A percentile compares a stretch with the other conserved stretches of the same genome.
Evolutionary conservation across 1,140 invertebrate species (phyloP).

Genomic region (Microplitis mediator): DNA sequence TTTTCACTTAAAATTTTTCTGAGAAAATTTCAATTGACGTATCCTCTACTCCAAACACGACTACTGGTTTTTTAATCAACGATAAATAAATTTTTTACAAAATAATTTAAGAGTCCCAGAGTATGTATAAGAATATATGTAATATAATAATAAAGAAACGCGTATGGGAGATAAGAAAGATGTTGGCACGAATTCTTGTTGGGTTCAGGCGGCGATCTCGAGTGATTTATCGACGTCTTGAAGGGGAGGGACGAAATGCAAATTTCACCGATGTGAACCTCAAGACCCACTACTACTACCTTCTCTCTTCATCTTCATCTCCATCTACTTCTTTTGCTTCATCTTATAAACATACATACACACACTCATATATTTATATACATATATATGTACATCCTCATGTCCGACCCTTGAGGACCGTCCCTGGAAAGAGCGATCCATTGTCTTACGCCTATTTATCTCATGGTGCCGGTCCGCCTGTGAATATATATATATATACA

Average conservation of each 20-base stretch:
- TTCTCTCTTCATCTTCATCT: neutral
- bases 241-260: constrained; percentile 43
- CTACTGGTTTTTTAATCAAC: no score
- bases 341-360: no score
- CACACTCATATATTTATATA: no score
- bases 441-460: constrained; percentile 50
- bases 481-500: constrained; percentile 31
- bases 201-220: constrained; percentile 17
- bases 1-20: no score
- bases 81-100: neutral
- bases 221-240: constrained; percentile 50
- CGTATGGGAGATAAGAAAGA: constrained; percentile 1
- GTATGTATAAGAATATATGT: no score
- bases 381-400: no score
- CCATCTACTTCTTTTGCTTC: no score
- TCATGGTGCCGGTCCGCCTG: constrained; percentile 30
- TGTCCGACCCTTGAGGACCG: constrained; percentile 12
- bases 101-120: neutral
- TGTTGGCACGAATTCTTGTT: constrained; percentile 17
- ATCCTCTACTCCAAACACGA: no score
- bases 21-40: no score
- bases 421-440: constrained; percentile 33
- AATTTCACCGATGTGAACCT: constrained; percentile 46
- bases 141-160: constrained; percentile 2
- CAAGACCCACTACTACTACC: neutral